Evolutionary conservation across 2,797 vertebrate genomes (phyloP), one percentile per base, ranked within the genome.

Genomic region (Cheirogaleus major): DNA sequence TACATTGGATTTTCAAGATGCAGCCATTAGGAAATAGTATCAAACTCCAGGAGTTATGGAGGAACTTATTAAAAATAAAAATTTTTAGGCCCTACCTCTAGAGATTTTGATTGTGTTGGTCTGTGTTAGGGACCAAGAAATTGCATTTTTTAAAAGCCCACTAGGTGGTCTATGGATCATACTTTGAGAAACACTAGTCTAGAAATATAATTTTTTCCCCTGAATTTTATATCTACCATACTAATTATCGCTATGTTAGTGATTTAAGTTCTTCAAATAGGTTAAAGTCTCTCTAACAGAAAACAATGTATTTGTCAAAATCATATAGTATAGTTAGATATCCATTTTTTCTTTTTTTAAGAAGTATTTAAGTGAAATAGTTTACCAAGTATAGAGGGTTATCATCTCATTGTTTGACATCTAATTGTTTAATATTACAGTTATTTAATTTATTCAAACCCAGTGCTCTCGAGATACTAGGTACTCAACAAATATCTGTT

Each of bases 191-290:
- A 83, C 7, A 65, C 18, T 69, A 67, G 43, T 20, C 14, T 79
- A 52, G 63, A 92, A 94, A 22, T 72, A 7, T 75, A 20, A 93
- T 41, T 83, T 57, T 73, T 52, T 12, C 20, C 12, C 25, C 45
- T 81, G 75, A 82, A 82, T 92, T 93, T 89, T 93, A 27, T 91
- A 93, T 70, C 50, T 82, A 52, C 30, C 27, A 83, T 83, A 90
- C 55, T 79, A 61, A 30, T 82, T 89, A 91, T 35, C 89, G 27
- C 22, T 67, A 32, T 87, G 7, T 50, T 90, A 90, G 61, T 69
- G 43, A 92, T 87, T 87, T 80, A 92, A 90, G 50, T 83, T 94
- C 70, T 93, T 95, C 48, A 92, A 69, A 69, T 73, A 92, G 67
- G 41, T 84, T 88, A 81, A 85, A 57, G 35, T 93, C 43, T 86